Base-by-base conservation (phyloP, 2,888 invertebrate genomes). In the Adela reaumurella region DNA sequence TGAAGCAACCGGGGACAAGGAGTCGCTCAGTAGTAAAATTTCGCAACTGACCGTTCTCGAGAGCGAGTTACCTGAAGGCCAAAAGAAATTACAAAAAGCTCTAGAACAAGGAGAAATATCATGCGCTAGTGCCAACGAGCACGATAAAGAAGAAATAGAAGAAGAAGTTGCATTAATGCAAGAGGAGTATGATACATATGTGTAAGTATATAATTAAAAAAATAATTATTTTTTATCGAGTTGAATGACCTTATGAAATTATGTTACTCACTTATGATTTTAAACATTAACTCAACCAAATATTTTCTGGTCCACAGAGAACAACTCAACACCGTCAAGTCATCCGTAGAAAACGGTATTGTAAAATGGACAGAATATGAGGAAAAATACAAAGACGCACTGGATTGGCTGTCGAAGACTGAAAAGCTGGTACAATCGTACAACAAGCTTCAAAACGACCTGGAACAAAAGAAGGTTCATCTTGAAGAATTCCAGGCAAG, bases 341-440 rank as follows among this genome's bases (percentile, higher is more conserved):
- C 85, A 55, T 74, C 90, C 42, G 79, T 95, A 46, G 94, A 95
- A 72, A 85, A 88, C 53, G 94, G 93, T 59, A 91, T 94, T 62
- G 93, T 93, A 0, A 92, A 93, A 65, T 94, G 94, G 94, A 92
- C 92, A 1, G 94, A 94, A 68, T 95, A 94, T 64, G 94, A 94
- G 73, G 93, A 94, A 67, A 92, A 93, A 61, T 92, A 92, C 67
- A 88, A 88, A 61, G 93, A 94, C 71, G 93, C 94, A 53, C 80
- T 89, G 57, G 90, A 92, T 62, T 95, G 94, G 94, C 76, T 97
- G 60, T 89, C 85, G 24, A 88, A 91, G 79, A 94, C 94, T 55
- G 96, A 97, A 67, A 85, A 86, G 54, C 70, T 92, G 57, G 91
- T 97, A n/a, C 92, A 92, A 67, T 87, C 90, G 2, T 95, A 90